A percentile compares a stretch with the other conserved stretches of the same genome.
phyloP scores from a whole-genome alignment of 2,113 vertebrate species.

The Machaerirhynchus nigripectus region DNA sequence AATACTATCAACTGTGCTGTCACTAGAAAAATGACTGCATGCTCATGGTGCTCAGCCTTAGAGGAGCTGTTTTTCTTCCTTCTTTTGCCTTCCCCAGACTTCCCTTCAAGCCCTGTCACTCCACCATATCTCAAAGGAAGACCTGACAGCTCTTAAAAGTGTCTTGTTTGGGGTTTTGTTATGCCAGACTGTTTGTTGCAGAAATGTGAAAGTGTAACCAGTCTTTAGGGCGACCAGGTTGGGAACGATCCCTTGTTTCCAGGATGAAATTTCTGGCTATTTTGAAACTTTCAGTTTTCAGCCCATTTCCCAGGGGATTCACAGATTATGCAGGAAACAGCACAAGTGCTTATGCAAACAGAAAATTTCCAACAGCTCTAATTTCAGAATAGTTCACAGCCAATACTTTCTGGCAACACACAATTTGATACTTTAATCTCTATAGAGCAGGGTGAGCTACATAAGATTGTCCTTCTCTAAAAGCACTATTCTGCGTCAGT shows the following conservation, averaged over 20 bases:
- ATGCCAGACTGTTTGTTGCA: neutral
- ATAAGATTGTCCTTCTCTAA: neutral
- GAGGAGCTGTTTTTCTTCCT: neutral
- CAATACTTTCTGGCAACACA: neutral
- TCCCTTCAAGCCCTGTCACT: neutral
- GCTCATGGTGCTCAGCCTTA: neutral
- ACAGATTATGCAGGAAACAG: neutral
- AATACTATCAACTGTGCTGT: neutral
- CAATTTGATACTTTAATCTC: neutral
- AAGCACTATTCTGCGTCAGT: neutral
- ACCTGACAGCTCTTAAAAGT: neutral
- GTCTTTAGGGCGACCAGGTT: neutral
- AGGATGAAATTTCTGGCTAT: neutral
- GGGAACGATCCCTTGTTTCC: neutral
- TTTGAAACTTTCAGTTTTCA: neutral
- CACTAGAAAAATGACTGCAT: neutral
- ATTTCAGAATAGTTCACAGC: neutral
- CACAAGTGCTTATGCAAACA: neutral
- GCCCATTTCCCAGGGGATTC: neutral
- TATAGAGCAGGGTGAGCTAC: neutral
- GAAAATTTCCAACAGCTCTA: neutral
- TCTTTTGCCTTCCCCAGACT: neutral
- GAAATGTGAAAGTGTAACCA: neutral
- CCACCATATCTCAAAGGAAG: neutral
- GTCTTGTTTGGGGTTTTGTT: neutral